Base-by-base conservation (phyloP, 2,113 vertebrate genomes). In the Clarias magur region DNA sequence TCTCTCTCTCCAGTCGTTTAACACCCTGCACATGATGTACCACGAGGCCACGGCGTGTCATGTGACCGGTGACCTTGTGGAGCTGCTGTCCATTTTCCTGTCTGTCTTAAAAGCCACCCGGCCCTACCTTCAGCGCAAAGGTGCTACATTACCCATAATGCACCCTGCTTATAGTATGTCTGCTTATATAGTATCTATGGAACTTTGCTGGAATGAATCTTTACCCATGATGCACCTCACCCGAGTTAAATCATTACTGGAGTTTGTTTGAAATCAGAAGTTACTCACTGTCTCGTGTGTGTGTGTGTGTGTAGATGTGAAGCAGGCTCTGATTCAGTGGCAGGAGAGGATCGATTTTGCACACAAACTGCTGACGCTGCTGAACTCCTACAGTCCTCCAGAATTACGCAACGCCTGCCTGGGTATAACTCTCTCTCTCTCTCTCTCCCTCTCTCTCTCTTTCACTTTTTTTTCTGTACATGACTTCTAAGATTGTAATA, bases 21-120 rank as follows among this genome's bases (percentile, higher is more conserved):
- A 99, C 94, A 99, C 98, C 0, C 93, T 99, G 90, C 98, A 99
- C 95, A 99, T 99, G 98, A 99, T 99, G 98, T 99, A 99, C 93
- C 98, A 99, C 1, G 98, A 99, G 95, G 98, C 98, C 42, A 99
- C 98, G 53, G 98, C 98, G 42, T 99, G 98, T 92, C 98, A 99
- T 15, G 98, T 99, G 90, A 99, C 98, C 30, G 98, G 98, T 87
- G 98, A 99, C 94, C 95, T 99, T 86, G 98, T 98, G 88, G 98
- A 99, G 94, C 97, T 99, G 93, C 96, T 99, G 67, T 99, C 98
- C 88, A 99, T 99, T 93, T 98, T 99, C 91, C 96, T 99, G 79
- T 99, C 97, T 0, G 98, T 99, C 87, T 96, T 99, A 67, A 99
- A 99, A 90, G 97, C 98, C 85, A 98, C 97, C 0, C 96, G 97